Evolutionary conservation across 1,140 invertebrate genomes (phyloP).

Genomic region (Trichoplusia ni): DNA sequence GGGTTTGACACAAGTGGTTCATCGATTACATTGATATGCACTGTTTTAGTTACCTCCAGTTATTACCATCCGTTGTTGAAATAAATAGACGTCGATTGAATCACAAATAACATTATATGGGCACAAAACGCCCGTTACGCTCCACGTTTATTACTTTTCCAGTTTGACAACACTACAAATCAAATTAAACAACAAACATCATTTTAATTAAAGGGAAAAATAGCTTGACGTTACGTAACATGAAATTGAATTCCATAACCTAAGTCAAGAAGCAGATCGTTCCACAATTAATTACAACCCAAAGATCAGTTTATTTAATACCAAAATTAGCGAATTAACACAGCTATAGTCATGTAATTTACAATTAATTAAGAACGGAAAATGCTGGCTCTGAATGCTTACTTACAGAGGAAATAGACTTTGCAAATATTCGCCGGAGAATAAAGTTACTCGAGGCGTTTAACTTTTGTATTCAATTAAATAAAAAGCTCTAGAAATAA

Average conservation of each 20-base stretch:
- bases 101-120: no score
- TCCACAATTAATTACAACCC: constrained; percentile 20
- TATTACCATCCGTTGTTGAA: no score
- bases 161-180: no score
- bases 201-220: no score
- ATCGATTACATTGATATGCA: constrained; percentile 37
- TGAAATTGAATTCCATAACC: not conserved
- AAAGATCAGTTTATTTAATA: constrained; percentile 41
- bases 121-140: no score
- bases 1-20: constrained; percentile 29
- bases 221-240: no score
- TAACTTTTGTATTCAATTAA: constrained; percentile 77
- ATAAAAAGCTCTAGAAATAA: constrained; percentile 68
- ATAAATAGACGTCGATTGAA: no score
- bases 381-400: constrained; percentile 67
- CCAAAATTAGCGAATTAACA: constrained; percentile 64
- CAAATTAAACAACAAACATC: no score
- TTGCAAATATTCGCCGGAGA: constrained; percentile 64
- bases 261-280: constrained; percentile 7
- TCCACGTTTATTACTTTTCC: no score
- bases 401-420: constrained; percentile 69
- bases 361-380: constrained; percentile 76
- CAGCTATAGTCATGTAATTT: constrained; percentile 71
- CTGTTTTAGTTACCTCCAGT: not conserved
- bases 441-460: constrained; percentile 64